Evolutionary conservation across 2,113 vertebrate genomes (phyloP).

Genomic region (Heterocephalus glaber): DNA sequence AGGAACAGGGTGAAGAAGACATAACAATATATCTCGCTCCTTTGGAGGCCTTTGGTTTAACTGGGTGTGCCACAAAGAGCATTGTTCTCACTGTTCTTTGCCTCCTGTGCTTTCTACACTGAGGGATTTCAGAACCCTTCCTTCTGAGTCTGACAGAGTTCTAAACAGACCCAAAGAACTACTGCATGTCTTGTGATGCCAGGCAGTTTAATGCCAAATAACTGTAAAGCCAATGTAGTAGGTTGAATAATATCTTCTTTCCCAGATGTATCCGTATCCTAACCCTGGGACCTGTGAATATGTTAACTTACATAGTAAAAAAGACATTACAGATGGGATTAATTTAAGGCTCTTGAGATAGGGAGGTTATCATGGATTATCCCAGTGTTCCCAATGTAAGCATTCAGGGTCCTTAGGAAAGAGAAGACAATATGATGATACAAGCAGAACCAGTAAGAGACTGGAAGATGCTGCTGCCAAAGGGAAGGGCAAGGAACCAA

Average conservation of each 20-base stretch:
- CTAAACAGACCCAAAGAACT: not conserved
- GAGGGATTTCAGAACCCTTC: not conserved
- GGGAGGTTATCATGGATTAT: not conserved
- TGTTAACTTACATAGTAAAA: not conserved
- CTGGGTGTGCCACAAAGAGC: not conserved
- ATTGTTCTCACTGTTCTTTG: not conserved
- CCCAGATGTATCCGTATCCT: not conserved
- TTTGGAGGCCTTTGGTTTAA: conserved; percentile 43
- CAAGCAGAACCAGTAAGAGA: not conserved
- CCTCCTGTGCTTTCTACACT: not conserved
- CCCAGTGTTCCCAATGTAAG: not conserved
- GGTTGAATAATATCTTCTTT: not conserved
- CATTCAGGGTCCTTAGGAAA: not conserved
- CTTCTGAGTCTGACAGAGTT: not conserved
- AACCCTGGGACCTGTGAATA: not conserved
- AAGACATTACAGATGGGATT: not conserved
- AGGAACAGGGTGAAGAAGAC: not conserved
- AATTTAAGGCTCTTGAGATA: not conserved
- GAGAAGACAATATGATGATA: not conserved
- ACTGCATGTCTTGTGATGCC: not conserved
- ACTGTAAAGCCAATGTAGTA: not conserved
- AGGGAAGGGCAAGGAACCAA: not conserved
- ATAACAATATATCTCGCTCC: not conserved
- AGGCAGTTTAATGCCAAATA: not conserved
- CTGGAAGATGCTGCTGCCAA: not conserved